Evolutionary conservation across 2,888 invertebrate genomes (phyloP), one percentile per base, ranked within the genome.

Genomic region (Hecatera dysodea): DNA sequence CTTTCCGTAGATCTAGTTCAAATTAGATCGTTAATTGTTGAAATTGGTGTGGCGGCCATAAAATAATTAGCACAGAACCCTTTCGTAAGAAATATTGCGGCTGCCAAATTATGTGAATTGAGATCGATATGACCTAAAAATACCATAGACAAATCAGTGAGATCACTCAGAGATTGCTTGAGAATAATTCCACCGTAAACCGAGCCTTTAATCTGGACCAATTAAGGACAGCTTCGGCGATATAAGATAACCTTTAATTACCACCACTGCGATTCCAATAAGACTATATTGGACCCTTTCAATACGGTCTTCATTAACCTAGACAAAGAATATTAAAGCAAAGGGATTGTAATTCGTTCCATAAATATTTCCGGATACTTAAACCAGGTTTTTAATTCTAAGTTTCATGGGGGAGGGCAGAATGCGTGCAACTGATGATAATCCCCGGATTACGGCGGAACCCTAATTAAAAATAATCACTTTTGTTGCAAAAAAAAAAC

Each of bases 391-490:
- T 83, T 79, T 79, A 72, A 79, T 71, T 74, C 56, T 46, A 24
- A 68, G 36, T 77, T 55, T 55, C 63, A 67, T 64, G 74, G 70
- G 82, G 72, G 67, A 71, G 46, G 63, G 42, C 48, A 68, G 70
- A 67, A 79, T 75, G 72, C 76, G 73, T 72, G 73, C 70, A 75
- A 71, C 46, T 67, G 70, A 75, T 77, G 67, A 68, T 81, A 80
- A 85, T 79, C 76, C 77, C 17, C 59, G 76, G 84, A 76, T 85
- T 83, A 83, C 39, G 42, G 36, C 48, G 59, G 39, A n/a, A 75
- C 84, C 79, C 72, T 78, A 79, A 81, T 85, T 84, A 82, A 77
- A 84, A 79, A 77, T 82, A 82, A 80, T 76, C 67, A 73, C 74
- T 70, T 78, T 70, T 72, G 52, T 73, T 64, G 65, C 62, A 75